Percentiles rank a stretch among this genome's conserved stretches.
These are phyloP conservation scores for Pteropus alecto DNA, from an alignment of 2,113 vertebrate genomes.

Conservation along the genomic window DNA sequence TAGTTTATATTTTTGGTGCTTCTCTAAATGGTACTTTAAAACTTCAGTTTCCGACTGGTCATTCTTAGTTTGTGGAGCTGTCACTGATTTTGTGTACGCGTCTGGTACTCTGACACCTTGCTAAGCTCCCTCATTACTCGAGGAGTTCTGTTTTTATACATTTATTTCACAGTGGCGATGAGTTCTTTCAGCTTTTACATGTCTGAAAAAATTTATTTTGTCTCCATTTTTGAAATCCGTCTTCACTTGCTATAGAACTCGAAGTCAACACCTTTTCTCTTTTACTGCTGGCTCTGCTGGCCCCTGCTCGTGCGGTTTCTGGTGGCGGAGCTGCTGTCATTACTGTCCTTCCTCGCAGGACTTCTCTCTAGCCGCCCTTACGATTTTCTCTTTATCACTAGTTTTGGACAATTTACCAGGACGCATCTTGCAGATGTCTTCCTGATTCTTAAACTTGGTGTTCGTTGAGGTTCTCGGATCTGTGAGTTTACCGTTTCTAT, in stretches of 20 bases:
- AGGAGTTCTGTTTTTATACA: not conserved
- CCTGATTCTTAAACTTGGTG: not conserved
- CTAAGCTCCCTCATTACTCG: not conserved
- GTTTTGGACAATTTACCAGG: not conserved
- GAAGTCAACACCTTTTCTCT: not conserved
- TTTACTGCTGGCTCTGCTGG: accelerated
- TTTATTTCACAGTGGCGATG: not conserved
- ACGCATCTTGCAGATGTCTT: not conserved
- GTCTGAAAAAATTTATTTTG: not conserved
- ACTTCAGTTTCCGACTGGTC: not conserved
- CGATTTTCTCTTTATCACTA: not conserved
- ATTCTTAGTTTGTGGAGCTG: too few species aligned
- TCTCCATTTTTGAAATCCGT: not conserved
- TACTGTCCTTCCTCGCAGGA: accelerated
- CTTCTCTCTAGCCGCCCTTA: not conserved
- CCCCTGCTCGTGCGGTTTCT: not conserved
- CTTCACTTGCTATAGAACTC: not conserved
- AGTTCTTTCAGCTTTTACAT: not conserved
- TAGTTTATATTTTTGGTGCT: not conserved
- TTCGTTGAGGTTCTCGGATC: not conserved
- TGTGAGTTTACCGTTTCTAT: not conserved
- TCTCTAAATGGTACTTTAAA: not conserved
- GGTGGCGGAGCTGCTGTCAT: not conserved
- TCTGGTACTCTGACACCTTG: not conserved
- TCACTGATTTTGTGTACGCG: accelerated